These are phyloP conservation scores for Diogma glabrata DNA, from an alignment of 2,888 invertebrate genomes.

Conservation along the genomic window DNA sequence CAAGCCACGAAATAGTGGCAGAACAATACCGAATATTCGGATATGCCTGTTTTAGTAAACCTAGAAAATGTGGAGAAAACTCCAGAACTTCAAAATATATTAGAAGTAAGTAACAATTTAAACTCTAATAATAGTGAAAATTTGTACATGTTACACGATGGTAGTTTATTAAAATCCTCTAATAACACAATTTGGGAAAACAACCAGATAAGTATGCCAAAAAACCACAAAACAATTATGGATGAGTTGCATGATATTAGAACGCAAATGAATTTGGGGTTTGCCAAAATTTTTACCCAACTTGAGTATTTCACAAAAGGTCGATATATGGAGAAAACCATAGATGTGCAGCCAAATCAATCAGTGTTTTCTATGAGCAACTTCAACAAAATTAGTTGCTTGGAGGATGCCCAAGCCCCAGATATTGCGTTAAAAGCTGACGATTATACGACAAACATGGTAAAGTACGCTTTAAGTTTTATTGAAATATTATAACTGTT, in stretches of 20 bases:
- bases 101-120: background rate
- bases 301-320: background rate
- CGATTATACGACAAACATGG: background rate
- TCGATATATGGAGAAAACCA: background rate
- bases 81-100: background rate
- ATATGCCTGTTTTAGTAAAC: no score
- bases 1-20: no score
- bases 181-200: background rate
- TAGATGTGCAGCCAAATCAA: background rate
- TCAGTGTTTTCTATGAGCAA: background rate
- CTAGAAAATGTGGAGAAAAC: no score
- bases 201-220: background rate
- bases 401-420: background rate
- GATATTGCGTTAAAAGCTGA: background rate
- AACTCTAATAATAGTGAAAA: background rate
- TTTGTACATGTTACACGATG: background rate
- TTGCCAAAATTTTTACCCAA: background rate
- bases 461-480: no score
- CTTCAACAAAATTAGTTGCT: background rate
- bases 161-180: background rate
- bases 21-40: no score
- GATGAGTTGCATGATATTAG: background rate
- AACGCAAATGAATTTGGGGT: background rate
- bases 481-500: no score
- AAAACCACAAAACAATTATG: background rate